Evolutionary conservation across 2,797 vertebrate genomes (phyloP), one percentile per base, ranked within the genome.

Genomic region (Pelobates cultripes): DNA sequence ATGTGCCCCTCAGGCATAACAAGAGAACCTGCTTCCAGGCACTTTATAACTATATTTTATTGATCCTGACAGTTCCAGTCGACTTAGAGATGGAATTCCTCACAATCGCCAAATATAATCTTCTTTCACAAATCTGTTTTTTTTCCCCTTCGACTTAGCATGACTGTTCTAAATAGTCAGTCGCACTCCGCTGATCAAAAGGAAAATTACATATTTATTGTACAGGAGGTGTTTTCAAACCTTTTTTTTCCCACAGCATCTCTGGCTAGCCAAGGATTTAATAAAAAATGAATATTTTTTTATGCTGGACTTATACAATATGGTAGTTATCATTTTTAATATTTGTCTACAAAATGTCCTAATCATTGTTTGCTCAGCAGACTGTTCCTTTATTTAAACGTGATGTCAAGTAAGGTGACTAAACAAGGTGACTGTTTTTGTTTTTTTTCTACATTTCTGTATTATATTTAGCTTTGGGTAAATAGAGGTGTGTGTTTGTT

Each of bases 21-120:
- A 3, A 15, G 15, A 47, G 70, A 53, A 79, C 71, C 47, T 15
- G 44, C 60, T 10, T 55, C 15, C 77, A 47, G 72, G 70, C 71
- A 79, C 76, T 75, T 72, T 75, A 63, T 78, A 68, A 78, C 28
- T 61, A 79, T 69, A 68, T 55, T 73, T 79, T 82, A 82, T 69
- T 69, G 80, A 63, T 76, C 77, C 12, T 79, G 76, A 85, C 68
- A 68, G 72, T 71, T 76, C 40, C 51, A 79, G 70, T 67, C 67
- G 67, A 68, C 75, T 78, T 66, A 43, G 40, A 82, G 75, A 82
- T 72, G 67, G 45, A 71, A 82, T 78, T 43, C 72, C 77, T 76
- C 75, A 72, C 72, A 72, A 43, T 53, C 77, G 13, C 44, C 67
- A 71, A 61, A 82, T n/a, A 67, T 78, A 75, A 78, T 82, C 71